phyloP scores from a whole-genome alignment of 2,888 invertebrate species.

The Macropis europaea region DNA sequence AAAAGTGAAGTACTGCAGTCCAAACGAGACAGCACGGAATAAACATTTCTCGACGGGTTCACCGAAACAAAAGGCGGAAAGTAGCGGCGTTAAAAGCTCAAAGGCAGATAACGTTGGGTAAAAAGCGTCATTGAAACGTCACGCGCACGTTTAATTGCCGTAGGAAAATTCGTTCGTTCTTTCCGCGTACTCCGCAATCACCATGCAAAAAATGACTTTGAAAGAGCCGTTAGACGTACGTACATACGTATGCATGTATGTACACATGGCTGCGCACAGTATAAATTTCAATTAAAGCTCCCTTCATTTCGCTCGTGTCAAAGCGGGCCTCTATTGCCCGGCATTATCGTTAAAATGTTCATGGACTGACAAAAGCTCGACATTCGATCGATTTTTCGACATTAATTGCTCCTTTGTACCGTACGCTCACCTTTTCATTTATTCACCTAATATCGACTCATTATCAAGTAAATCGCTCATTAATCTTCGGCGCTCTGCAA shows the following conservation, averaged over 20 bases:
- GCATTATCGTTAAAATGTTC: conserved; percentile 60
- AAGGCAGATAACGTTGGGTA: conserved; percentile 26
- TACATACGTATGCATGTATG: too few relatives aligned
- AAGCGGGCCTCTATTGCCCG: conserved; percentile 58
- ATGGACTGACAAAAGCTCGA: conserved; percentile 20
- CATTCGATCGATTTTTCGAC: conserved; percentile 49
- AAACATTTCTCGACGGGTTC: conserved; percentile 25
- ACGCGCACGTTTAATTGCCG: conserved; percentile 34
- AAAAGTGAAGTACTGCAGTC: conserved; percentile 3
- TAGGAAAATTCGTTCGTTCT: conserved; percentile 16
- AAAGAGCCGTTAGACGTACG: conserved; percentile 19
- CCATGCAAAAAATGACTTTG: neutral
- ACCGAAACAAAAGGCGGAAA: neutral
- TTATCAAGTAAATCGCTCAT: too few relatives aligned
- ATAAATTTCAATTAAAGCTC: conserved; percentile 61
- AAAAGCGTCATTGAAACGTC: conserved; percentile 27
- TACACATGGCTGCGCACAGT: too few relatives aligned
- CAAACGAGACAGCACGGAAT: conserved; percentile 12
- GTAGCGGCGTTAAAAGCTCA: conserved; percentile 25
- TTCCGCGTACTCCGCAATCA: neutral
- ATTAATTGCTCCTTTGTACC: conserved; percentile 44
- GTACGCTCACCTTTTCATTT: neutral
- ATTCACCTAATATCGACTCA: neutral
- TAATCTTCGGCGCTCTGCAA: too few relatives aligned
- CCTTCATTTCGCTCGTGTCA: conserved; percentile 58